Evolutionary conservation across 2,113 vertebrate genomes (phyloP), one percentile per base, ranked within the genome.

Genomic region (Corvus cornix): DNA sequence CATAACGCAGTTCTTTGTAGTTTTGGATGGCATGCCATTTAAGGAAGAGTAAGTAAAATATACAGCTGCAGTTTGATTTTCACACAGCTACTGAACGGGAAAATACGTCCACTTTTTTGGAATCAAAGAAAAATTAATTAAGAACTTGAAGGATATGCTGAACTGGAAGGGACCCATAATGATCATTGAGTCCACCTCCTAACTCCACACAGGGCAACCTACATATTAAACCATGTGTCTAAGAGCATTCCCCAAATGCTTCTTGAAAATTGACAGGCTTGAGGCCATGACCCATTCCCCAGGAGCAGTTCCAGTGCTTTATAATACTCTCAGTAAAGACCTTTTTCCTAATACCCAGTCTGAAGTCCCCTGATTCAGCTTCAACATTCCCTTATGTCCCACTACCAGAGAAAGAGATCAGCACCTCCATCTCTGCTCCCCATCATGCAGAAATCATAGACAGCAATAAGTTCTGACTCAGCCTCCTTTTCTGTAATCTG

Each of bases 101-200:
- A 81, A 76, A 62, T 14, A 53, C 7, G 0, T 33, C 83, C 74
- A 16, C 41, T 5, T 72, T 83, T 66, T 31, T 11, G 2, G 49
- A 90, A 55, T 43, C 10, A n/a, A 74, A 60, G 10, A 19, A 84
- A 84, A 70, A 28, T 10, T 56, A 2, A 15, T 35, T 1, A 70
- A 49, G 19, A 56, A 43, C 14, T 64, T 66, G 12, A 89, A 43
- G 44, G 51, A 51, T 63, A 63, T n/a, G 8, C 6, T 51, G 46
- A 74, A 23, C 7, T 70, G 22, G 30, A 82, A 56, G 11, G 13
- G 2, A 62, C 10, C 3, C 3, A 7, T 0, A 0, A 72, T 8
- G 9, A 30, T 53, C 52, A 49, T 4, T 0, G 2, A 53, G 20
- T 68, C 26, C 6, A 37, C 5, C 13, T 56, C 21, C 6, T 33